Base-by-base conservation (phyloP, 2,797 vertebrate species). In the Syngnathus acus region DNA sequence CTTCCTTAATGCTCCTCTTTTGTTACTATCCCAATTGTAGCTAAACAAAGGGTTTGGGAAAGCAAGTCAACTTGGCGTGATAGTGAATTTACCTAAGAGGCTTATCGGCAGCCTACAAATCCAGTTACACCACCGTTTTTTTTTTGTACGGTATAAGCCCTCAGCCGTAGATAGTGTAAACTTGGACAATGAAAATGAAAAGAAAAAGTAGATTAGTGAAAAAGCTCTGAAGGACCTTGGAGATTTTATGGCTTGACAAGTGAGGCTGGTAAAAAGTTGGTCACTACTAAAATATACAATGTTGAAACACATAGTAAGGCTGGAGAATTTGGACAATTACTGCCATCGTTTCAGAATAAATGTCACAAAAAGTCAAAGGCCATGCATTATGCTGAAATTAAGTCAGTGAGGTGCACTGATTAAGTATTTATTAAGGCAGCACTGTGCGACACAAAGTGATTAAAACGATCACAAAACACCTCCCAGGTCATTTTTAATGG, bases 81-180 rank as follows among this genome's bases (percentile, higher is more conserved):
- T 74, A 79, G 68, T 80, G 84, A 82, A 86, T 86, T 84, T 86
- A 83, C 72, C 9, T 90, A 91, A 91, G 84, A 81, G 75, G 86
- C 86, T 90, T 89, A 89, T 85, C 68, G 43, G 82, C 77, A 77
- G 85, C 71, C 83, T 82, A 81, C 78, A 72, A 82, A 74, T 72
- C 69, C 73, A 62, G 72, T 80, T 77, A 69, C 67, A 75, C 65
- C 77, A 82, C 61, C 6, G 67, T 76, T 32, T 32, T 32, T 32
- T 32, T 32, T 32, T 32, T 32, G 45, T 47, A 47, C 66, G 61
- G 70, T 70, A 68, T 74, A 76, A 85, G 72, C 69, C 73, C 79
- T 42, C 67, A 78, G 58, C 72, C 79, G 73, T 69, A 63, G 67
- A 81, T 78, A 9, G 40, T 45, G 70, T 78, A 72, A 64, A 75